These are phyloP conservation scores for Agrochola lychnidis DNA, from an alignment of 2,888 invertebrate species.

Conservation along the genomic window DNA sequence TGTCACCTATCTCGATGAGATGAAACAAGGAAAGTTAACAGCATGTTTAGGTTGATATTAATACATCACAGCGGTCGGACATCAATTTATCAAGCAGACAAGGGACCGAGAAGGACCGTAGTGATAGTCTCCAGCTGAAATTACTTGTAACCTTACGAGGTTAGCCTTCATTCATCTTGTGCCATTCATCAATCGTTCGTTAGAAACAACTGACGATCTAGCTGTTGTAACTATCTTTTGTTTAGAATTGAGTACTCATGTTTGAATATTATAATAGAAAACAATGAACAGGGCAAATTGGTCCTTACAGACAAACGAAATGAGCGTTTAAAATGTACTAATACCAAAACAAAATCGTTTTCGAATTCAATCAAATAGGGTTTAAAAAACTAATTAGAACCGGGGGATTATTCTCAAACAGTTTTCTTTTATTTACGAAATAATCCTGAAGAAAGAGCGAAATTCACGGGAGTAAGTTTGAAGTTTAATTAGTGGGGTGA, in stretches of 20 bases:
- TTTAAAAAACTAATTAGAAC: constrained; percentile 75
- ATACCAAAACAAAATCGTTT: constrained; percentile 60
- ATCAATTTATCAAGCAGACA: constrained; percentile 82
- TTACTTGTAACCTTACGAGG: constrained; percentile 77
- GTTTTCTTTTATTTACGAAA: constrained; percentile 74
- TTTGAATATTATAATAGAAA: background rate
- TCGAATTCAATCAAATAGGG: constrained; percentile 65
- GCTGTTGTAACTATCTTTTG: constrained; percentile 16
- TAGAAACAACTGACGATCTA: constrained; percentile 57
- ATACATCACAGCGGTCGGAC: constrained; percentile 76
- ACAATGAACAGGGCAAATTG: background rate
- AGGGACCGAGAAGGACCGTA: constrained; percentile 68
- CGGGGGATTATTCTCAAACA: constrained; percentile 66
- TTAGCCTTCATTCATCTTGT: constrained; percentile 73
- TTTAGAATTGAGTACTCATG: background rate
- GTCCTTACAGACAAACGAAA: constrained; percentile 9
- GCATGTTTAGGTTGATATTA: constrained; percentile 77
- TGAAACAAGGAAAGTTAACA: constrained; percentile 74
- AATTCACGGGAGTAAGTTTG: constrained; percentile 72
- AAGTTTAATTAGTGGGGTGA: constrained; percentile 78
- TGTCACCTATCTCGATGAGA: constrained; percentile 58
- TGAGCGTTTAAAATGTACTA: constrained; percentile 51
- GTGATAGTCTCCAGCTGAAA: constrained; percentile 67
- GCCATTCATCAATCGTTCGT: constrained; percentile 75
- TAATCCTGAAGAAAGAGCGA: constrained; percentile 70